Evolutionary conservation across 35 echinoderm and acorn worm species (phyloP), one percentile per base, ranked within the genome.

Genomic region (Apostichopus californicus): DNA sequence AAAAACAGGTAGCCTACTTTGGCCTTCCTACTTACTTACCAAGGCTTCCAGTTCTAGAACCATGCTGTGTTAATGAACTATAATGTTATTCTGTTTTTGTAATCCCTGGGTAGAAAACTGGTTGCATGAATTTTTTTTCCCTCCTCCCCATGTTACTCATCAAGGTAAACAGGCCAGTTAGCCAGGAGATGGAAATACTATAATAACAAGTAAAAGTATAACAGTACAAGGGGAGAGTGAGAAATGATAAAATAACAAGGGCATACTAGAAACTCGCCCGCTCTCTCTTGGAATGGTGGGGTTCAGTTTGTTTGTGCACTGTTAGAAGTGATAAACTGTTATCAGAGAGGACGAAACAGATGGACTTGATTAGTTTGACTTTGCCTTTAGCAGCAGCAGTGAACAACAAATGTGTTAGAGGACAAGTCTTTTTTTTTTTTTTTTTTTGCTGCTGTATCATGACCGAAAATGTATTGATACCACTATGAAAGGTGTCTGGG

Each of bases 1-100:
- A 18, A 68, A 14, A 15, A 5, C 58, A 61, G 0, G 8, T 61
- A 12, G 58, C 58, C 58, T 75, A 18, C n/a, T n/a, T 12, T 56
- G 80, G 34, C 80, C 80, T 53, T 83, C 80, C 80, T 83, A n/a
- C 80, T 55, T 55, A 14, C 71, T 18, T 75, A 22, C 17, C 81
- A 85, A 85, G 81, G 55, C 58, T 59, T 85, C 56, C 80, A 68
- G 64, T 75, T 17, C 1, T 61, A 18, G 57, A 85, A 85, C 17
- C 81, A 85, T 85, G 56, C 81, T 85, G 81, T 85, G 81, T 85
- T 85, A 85, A 85, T 85, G 81, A 85, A 85, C 17, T 23, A 85
- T 17, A 5, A 10, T 85, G 81, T 84, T 84, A 52, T 55, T 84
- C 81, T 58, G 70, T 75, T 75, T 75, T 75, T 75, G 17, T 18